phyloP scores from a whole-genome alignment of 2,797 vertebrate species.

The Hipposideros larvatus region DNA sequence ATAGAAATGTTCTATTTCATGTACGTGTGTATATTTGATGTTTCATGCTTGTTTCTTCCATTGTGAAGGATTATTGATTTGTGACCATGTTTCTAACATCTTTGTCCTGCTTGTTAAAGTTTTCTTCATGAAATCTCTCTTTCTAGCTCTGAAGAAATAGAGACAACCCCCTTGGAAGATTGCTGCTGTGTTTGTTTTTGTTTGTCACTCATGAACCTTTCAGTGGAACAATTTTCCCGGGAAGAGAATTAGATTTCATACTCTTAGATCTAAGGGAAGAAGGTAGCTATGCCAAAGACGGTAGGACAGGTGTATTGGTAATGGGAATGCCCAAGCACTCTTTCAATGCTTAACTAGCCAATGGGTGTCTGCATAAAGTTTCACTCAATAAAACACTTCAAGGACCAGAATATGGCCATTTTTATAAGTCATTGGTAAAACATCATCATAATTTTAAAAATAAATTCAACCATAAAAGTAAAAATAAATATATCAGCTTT shows the following conservation, averaged over 20 bases:
- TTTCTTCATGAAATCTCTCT: not conserved
- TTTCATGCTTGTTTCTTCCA: not conserved
- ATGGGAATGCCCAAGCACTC: not conserved
- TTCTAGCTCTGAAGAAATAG: slow-evolving; percentile 27
- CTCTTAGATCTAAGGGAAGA: not conserved
- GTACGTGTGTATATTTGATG: not conserved
- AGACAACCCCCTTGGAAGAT: not conserved
- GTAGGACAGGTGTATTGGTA: not conserved
- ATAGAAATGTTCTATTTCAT: not conserved
- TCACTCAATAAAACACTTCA: not conserved
- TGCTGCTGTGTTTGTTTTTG: not conserved
- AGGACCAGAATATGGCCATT: not conserved
- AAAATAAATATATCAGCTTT: not conserved
- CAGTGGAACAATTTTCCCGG: not conserved
- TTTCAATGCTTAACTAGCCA: not conserved
- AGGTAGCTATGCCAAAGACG: not conserved
- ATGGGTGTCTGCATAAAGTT: not conserved
- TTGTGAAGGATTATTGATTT: slow-evolving; percentile 4
- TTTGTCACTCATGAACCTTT: not conserved
- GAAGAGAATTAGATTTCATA: slow-evolving; percentile 25
- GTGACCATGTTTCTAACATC: not conserved
- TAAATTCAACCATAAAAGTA: not conserved
- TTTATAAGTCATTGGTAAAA: not conserved
- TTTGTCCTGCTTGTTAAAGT: slow-evolving; percentile 39
- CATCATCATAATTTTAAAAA: not conserved